A percentile compares a stretch with the other conserved stretches of the same genome.
Evolutionary conservation across 2,797 vertebrate genomes (phyloP).

Genomic region (Sorex maritimensis): DNA sequence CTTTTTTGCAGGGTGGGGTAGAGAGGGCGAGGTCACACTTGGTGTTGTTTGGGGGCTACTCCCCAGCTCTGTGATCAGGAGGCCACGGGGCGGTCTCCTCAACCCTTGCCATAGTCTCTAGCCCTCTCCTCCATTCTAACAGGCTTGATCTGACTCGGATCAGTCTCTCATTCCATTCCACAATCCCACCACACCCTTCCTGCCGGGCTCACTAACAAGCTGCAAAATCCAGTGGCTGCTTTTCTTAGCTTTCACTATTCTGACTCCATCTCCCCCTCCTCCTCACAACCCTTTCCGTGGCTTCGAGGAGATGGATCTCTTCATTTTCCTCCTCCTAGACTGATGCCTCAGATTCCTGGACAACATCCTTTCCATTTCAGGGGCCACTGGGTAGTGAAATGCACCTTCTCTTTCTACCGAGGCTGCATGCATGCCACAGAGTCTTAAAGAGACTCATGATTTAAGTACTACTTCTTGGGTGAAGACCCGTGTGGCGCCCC

Average conservation of each 20-base stretch:
- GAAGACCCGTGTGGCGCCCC: no score
- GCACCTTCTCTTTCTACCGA: not conserved
- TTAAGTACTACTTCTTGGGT: not conserved
- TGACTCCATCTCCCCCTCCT: not conserved
- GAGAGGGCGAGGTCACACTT: not conserved
- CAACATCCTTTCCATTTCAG: not conserved
- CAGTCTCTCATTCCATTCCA: not conserved
- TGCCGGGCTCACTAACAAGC: not conserved
- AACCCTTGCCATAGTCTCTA: not conserved
- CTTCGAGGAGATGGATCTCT: not conserved
- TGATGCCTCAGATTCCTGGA: not conserved
- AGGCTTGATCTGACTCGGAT: not conserved
- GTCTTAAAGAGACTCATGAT: not conserved
- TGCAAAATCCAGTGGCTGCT: not conserved
- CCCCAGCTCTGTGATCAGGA: not conserved
- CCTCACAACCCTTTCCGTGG: not conserved
- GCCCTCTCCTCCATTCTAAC: not conserved
- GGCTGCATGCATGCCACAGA: not conserved
- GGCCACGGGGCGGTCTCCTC: not conserved
- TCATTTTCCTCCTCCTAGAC: not conserved
- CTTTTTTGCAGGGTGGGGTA: not conserved
- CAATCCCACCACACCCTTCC: no score
- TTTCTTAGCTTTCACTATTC: not conserved
- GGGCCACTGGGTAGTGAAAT: not conserved
- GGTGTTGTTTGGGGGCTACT: not conserved